Conservation (phyloP, 2,888 invertebrate genomes). For the Elmis aenea region DNA sequence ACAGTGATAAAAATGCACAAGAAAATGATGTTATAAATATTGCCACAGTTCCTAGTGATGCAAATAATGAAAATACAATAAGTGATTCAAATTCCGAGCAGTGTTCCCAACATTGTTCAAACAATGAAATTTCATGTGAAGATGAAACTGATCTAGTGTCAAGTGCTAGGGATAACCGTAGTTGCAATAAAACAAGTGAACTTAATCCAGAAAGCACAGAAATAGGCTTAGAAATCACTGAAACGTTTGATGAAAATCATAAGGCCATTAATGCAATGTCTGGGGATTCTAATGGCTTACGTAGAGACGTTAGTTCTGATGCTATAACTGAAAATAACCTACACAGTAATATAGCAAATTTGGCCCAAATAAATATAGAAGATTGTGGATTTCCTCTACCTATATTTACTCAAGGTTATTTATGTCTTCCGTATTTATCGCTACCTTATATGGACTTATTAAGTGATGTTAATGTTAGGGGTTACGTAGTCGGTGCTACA, state of each 20-base stretch:
- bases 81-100: conserved; percentile 6
- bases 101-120: conserved; percentile 14
- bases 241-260: conserved; percentile 36
- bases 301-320: conserved; percentile 66
- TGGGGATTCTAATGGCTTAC: conserved; percentile 51
- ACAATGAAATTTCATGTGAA: conserved; percentile 21
- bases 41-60: conserved; percentile 7
- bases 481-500: conserved; percentile 92
- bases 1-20: too few relatives aligned
- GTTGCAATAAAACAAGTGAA: conserved; percentile 28
- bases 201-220: conserved; percentile 36
- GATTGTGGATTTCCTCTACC: conserved; percentile 85
- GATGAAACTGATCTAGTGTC: conserved; percentile 8
- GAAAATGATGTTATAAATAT: conserved; percentile 2
- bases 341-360: conserved; percentile 57
- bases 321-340: conserved; percentile 53
- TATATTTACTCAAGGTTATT: conserved; percentile 84
- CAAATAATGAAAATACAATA: conserved; percentile 7
- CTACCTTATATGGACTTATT: conserved; percentile 91
- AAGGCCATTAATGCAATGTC: conserved; percentile 35
- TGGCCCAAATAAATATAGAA: conserved; percentile 62
- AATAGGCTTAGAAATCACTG: conserved; percentile 42
- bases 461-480: conserved; percentile 78
- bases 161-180: conserved; percentile 28
- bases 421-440: conserved; percentile 94